These are phyloP conservation scores for Nomada fabriciana DNA, from an alignment of 2,888 invertebrate genomes.

Conservation along the genomic window DNA sequence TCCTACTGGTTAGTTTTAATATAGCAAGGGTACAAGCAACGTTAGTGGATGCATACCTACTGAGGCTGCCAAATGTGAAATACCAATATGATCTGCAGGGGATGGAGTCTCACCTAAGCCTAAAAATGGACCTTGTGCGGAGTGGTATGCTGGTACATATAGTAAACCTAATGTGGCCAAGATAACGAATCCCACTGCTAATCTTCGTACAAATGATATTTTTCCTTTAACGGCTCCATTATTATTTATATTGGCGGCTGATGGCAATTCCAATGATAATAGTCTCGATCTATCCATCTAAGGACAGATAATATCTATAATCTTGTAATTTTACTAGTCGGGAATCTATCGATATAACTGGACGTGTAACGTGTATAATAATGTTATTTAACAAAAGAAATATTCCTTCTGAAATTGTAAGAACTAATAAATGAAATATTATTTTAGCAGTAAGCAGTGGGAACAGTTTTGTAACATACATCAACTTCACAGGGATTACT, in stretches of 20 bases:
- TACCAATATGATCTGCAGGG: slow-evolving; percentile 75
- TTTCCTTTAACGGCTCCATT: slow-evolving; percentile 74
- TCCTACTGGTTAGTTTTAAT: slow-evolving; percentile 39
- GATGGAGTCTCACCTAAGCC: slow-evolving; percentile 82
- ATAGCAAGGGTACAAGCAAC: slow-evolving; percentile 45
- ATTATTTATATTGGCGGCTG: slow-evolving; percentile 76
- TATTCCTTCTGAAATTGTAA: neutral
- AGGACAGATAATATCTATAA: slow-evolving; percentile 26
- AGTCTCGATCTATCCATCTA: slow-evolving; percentile 81
- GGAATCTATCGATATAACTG: neutral
- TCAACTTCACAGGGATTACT: neutral
- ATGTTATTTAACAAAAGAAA: neutral
- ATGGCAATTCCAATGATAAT: slow-evolving; percentile 80
- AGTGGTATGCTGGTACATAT: slow-evolving; percentile 83
- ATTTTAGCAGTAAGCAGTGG: neutral
- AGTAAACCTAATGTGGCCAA: slow-evolving; percentile 80
- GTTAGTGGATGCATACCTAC: slow-evolving; percentile 80
- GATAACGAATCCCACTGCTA: slow-evolving; percentile 80
- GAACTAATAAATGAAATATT: slow-evolving; percentile 16
- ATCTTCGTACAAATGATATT: slow-evolving; percentile 79
- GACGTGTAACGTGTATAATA: neutral
- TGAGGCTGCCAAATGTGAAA: slow-evolving; percentile 77
- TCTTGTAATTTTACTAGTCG: neutral
- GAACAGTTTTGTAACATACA: neutral
- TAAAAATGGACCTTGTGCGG: slow-evolving; percentile 80